phyloP scores from a whole-genome alignment of 2,113 vertebrate species.

The Dunckerocampus dactyliophorus region DNA sequence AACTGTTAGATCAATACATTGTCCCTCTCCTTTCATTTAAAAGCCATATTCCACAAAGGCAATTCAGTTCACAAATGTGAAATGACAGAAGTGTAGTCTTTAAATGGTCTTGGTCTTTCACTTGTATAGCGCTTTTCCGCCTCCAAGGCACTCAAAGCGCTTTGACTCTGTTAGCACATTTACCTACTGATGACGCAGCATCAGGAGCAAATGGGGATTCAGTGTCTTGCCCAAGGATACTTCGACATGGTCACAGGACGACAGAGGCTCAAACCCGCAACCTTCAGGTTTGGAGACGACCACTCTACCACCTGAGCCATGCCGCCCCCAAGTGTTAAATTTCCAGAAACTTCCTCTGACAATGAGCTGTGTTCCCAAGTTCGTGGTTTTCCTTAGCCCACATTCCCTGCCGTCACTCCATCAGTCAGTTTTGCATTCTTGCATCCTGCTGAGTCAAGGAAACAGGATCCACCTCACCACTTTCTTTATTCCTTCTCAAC shows the following conservation, averaged over 20 bases:
- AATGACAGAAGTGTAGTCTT: neutral
- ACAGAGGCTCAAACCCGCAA: no score
- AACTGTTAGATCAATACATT: slow-evolving; percentile 17
- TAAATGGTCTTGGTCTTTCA: no score
- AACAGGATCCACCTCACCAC: slow-evolving; percentile 51
- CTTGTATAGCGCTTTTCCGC: no score
- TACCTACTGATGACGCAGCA: no score
- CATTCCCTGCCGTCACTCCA: slow-evolving; percentile 28
- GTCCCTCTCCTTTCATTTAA: slow-evolving; percentile 3
- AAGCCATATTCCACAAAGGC: slow-evolving; percentile 6
- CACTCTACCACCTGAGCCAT: no score
- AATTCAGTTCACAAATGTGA: neutral
- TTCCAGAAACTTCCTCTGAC: slow-evolving; percentile 19
- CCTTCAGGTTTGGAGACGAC: no score
- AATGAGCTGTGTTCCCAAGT: slow-evolving; percentile 30
- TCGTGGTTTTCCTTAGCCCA: slow-evolving; percentile 38
- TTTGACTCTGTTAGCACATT: no score
- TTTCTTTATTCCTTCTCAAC: slow-evolving; percentile 10
- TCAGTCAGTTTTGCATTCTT: slow-evolving; percentile 35
- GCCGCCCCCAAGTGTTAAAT: slow-evolving; percentile 23
- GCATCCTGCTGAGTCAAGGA: slow-evolving; percentile 65
- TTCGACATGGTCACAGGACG: no score
- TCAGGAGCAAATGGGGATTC: no score
- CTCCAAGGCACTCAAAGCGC: no score
- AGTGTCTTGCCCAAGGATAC: no score